These are phyloP conservation scores for Lasioglossum zephyrum DNA, from an alignment of 2,888 invertebrate species.

Conservation along the genomic window DNA sequence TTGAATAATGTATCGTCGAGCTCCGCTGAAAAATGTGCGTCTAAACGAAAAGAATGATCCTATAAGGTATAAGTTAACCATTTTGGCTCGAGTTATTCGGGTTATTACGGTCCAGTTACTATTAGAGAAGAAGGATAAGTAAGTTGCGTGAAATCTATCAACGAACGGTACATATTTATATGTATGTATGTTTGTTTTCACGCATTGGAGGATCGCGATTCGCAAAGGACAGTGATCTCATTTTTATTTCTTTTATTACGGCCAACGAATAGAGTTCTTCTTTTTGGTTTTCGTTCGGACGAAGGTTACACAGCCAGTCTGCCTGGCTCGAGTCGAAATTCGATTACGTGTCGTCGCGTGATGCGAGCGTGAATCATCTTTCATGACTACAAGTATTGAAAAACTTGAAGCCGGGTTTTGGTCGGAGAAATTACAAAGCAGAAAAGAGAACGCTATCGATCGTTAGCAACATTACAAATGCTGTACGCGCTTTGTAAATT, in stretches of 20 bases:
- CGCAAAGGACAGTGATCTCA: slow-evolving; percentile 72
- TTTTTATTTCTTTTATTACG: slow-evolving; percentile 67
- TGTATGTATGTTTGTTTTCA: slow-evolving; percentile 22
- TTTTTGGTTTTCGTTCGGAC: slow-evolving; percentile 4
- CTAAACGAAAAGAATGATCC: slow-evolving; percentile 54
- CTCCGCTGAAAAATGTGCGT: slow-evolving; percentile 51
- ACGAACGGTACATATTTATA: slow-evolving; percentile 50
- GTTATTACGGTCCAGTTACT: slow-evolving; percentile 51
- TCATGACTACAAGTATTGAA: slow-evolving; percentile 15
- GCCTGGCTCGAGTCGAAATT: slow-evolving; percentile 2
- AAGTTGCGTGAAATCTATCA: slow-evolving; percentile 53
- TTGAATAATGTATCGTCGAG: slow-evolving; percentile 40
- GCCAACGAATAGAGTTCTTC: slow-evolving; percentile 40
- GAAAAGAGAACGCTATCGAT: slow-evolving; percentile 50
- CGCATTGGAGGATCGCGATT: slow-evolving; percentile 43
- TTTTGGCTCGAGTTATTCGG: slow-evolving; percentile 32
- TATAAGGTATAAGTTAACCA: slow-evolving; percentile 48
- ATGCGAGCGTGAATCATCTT: background rate
- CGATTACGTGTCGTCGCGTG: slow-evolving; percentile 16
- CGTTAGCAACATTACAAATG: slow-evolving; percentile 51
- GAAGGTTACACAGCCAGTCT: background rate
- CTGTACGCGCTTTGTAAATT: slow-evolving; percentile 52
- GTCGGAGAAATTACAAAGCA: background rate
- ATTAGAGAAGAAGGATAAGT: slow-evolving; percentile 33
- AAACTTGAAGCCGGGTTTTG: background rate